These are phyloP conservation scores for Noctilio leporinus DNA, from an alignment of 2,113 vertebrate species.

Conservation along the genomic window DNA sequence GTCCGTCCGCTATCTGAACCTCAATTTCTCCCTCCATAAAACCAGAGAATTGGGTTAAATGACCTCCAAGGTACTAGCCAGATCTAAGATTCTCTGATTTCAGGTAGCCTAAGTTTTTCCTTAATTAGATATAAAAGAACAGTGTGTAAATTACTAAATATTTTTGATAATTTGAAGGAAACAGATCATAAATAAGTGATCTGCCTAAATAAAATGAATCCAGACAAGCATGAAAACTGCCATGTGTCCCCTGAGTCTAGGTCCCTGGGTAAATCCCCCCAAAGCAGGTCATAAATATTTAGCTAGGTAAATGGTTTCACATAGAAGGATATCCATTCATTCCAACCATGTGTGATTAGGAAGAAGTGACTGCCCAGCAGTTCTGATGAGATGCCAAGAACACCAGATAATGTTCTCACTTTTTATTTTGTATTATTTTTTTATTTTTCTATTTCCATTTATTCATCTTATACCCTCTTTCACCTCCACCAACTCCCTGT, in stretches of 20 bases:
- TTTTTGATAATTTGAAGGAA: conserved; percentile 5
- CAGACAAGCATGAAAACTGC: background rate
- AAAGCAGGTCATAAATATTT: background rate
- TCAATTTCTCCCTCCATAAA: background rate
- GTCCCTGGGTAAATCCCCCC: background rate
- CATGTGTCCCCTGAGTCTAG: background rate
- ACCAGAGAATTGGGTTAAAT: background rate
- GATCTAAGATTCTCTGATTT: background rate
- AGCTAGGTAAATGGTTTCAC: background rate
- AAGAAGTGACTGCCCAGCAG: background rate
- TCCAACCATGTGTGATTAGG: background rate
- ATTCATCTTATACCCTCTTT: background rate
- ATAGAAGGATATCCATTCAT: background rate
- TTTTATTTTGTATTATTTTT: too few species aligned
- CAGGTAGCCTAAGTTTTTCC: background rate
- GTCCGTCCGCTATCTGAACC: background rate
- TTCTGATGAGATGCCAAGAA: background rate
- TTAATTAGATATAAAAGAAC: background rate
- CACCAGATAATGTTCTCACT: background rate
- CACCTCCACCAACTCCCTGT: too few species aligned
- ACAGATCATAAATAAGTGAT: background rate
- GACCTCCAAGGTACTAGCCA: background rate
- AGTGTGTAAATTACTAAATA: background rate
- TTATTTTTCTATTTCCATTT: background rate
- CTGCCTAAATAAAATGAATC: background rate